Conservation (phyloP, 2,888 invertebrate species). For the Microplitis manilae region DNA sequence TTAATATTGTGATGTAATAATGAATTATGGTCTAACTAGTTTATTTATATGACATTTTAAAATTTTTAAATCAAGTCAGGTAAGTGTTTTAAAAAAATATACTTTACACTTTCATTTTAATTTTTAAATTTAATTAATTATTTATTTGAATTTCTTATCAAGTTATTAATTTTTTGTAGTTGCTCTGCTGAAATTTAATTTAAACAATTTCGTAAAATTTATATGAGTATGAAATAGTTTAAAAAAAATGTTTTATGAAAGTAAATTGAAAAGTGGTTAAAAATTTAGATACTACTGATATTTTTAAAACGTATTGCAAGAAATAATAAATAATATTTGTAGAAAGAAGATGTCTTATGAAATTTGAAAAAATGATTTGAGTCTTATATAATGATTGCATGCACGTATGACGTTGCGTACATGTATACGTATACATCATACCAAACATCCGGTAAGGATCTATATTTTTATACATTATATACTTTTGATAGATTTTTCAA, state of each 20-base stretch:
- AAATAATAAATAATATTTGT: not conserved
- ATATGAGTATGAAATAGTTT: not conserved
- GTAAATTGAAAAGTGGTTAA: not conserved
- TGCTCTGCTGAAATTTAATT: not conserved
- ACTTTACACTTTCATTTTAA: not conserved
- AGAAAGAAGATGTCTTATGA: not conserved
- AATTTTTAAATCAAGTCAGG: not conserved
- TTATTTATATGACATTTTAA: not conserved
- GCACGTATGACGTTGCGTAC: not conserved
- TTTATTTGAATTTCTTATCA: not conserved
- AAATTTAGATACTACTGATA: not conserved
- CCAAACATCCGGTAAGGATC: slow-evolving; percentile 1
- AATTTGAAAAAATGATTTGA: slow-evolving; percentile 22
- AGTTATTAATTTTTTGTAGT: not conserved
- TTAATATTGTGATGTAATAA: not conserved
- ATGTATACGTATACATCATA: not conserved
- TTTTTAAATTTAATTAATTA: not conserved
- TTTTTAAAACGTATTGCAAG: not conserved
- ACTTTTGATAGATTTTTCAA: not conserved
- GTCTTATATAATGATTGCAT: slow-evolving; percentile 24
- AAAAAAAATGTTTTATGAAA: not conserved
- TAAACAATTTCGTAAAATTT: not conserved
- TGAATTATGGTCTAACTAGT: not conserved
- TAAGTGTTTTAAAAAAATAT: not conserved
- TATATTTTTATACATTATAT: not conserved